Percentiles rank a stretch among this genome's conserved stretches.
phyloP scores from a whole-genome alignment of 2,113 vertebrate genomes.

The Pollachius pollachius region DNA sequence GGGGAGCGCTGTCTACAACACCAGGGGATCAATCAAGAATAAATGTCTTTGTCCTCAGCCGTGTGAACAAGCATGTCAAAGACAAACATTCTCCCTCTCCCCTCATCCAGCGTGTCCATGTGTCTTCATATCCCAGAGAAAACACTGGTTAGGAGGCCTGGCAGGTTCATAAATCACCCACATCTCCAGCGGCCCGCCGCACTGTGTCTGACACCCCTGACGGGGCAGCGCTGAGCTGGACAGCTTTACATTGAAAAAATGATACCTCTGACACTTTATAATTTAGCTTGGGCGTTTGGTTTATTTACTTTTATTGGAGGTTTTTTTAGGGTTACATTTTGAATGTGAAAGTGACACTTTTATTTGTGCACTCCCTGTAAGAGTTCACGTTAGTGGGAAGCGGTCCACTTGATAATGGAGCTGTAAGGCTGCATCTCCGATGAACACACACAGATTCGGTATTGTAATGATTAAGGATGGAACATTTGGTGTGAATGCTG shows the following conservation, averaged over 20 bases:
- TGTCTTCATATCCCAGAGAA: constrained; percentile 38
- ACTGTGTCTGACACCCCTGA: constrained; percentile 48
- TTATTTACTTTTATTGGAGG: not conserved
- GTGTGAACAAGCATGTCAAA: constrained; percentile 57
- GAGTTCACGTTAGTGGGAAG: too few relatives aligned
- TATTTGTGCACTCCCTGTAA: not conserved
- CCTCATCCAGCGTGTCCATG: not conserved
- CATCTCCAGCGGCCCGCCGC: constrained; percentile 35
- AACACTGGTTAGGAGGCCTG: constrained; percentile 32
- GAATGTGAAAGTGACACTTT: not conserved
- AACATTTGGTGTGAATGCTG: too few relatives aligned
- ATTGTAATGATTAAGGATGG: too few relatives aligned
- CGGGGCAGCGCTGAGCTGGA: constrained; percentile 13
- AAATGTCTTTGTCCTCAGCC: constrained; percentile 58
- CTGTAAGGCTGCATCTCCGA: too few relatives aligned
- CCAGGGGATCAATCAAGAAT: constrained; percentile 49
- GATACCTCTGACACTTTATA: not conserved
- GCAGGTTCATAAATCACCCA: constrained; percentile 63
- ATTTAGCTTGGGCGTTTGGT: not conserved
- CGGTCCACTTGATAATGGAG: too few relatives aligned
- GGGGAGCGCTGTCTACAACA: constrained; percentile 23
- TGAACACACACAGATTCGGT: too few relatives aligned
- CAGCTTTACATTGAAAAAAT: not conserved
- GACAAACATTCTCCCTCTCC: constrained; percentile 40
- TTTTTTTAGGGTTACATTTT: not conserved